These are phyloP conservation scores for Chelonoidis abingdonii DNA, from an alignment of 2,113 vertebrate genomes.

Conservation along the genomic window DNA sequence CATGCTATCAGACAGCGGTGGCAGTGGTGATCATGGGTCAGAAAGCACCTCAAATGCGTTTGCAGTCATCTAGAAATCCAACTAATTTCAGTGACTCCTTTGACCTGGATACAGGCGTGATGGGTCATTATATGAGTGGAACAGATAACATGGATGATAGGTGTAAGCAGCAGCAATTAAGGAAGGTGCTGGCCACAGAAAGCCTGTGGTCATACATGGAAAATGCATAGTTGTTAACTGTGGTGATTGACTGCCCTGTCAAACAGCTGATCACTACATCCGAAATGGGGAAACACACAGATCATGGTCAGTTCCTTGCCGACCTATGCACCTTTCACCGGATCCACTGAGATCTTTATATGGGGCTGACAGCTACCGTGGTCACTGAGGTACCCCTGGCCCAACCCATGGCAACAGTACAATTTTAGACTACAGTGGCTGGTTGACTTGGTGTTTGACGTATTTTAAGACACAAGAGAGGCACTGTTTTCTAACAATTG, in stretches of 20 bases:
- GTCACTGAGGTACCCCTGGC: neutral
- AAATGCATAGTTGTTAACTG: rapidly evolving
- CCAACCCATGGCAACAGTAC: neutral
- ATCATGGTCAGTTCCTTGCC: neutral
- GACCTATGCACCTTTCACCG: neutral
- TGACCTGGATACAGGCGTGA: neutral
- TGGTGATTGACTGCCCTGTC: neutral
- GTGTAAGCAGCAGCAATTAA: neutral
- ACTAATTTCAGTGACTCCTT: neutral
- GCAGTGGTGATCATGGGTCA: neutral
- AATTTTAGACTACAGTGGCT: rapidly evolving
- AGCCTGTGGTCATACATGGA: rapidly evolving
- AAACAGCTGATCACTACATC: neutral
- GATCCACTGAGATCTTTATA: neutral
- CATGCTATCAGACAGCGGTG: neutral
- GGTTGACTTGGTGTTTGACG: neutral
- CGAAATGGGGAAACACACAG: neutral
- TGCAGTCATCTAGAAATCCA: neutral
- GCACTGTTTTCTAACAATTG: slow-evolving; percentile 67
- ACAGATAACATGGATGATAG: neutral
- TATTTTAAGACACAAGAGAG: neutral
- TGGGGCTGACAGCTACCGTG: neutral
- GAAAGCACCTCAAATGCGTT: neutral
- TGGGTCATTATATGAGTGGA: neutral
- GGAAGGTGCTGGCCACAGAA: neutral